Evolutionary conservation across 53 echinoderm and acorn worm species (phyloP).

Genomic region (Echinometra lucunter): DNA sequence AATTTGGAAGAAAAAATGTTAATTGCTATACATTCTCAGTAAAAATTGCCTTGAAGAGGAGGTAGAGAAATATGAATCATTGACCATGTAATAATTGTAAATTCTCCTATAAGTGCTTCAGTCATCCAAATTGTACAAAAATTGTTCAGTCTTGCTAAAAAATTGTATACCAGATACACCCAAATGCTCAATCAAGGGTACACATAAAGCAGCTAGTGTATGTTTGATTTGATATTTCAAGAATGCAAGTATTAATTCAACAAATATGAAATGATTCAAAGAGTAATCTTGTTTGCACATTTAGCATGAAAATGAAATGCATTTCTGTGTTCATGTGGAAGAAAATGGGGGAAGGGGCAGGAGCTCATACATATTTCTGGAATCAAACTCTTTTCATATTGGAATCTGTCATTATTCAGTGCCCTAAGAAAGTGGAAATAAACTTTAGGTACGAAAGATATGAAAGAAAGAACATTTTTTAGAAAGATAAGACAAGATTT

Average conservation of each 20-base stretch:
- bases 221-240: neutral
- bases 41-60: neutral
- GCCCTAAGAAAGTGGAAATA: neutral
- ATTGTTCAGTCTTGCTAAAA: neutral
- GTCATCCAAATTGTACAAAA: neutral
- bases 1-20: neutral
- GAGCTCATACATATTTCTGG: neutral
- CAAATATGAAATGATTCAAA: too few species aligned
- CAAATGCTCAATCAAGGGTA: too few species aligned
- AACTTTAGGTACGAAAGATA: neutral
- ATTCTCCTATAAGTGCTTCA: neutral
- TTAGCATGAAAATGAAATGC: neutral
- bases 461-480: too few species aligned
- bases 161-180: neutral
- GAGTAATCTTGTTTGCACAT: neutral
- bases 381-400: neutral
- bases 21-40: neutral
- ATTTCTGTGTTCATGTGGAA: neutral
- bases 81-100: neutral
- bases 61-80: neutral
- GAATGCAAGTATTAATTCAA: neutral
- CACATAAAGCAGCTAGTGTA: neutral
- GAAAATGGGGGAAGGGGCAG: neutral
- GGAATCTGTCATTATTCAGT: neutral
- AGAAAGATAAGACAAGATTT: too few species aligned